phyloP scores from a whole-genome alignment of 1,140 invertebrate species.

The Eriocheir sinensis region DNA sequence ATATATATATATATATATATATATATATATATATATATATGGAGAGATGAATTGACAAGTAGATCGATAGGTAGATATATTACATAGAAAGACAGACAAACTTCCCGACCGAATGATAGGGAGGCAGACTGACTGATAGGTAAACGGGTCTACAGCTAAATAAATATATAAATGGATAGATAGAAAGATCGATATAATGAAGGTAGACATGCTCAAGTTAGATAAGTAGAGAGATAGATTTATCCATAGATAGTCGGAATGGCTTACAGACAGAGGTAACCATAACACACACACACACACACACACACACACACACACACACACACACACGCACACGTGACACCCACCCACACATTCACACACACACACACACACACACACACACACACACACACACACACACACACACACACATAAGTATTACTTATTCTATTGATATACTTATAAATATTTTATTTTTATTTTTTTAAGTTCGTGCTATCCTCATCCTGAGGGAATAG shows the following conservation, averaged over 20 bases:
- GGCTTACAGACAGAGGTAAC: neutral
- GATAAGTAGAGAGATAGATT: neutral
- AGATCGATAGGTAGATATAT: no score
- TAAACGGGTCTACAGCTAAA: no score
- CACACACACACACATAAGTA: no score
- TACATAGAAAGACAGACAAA: no score
- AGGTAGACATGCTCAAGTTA: neutral
- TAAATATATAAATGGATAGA: no score
- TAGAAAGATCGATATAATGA: neutral
- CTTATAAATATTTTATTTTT: neutral
- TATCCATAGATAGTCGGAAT: neutral
- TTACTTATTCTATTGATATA: neutral
- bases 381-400: no score
- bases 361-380: no score
- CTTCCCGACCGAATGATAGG: no score
- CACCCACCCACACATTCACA: no score
- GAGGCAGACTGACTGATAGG: no score
- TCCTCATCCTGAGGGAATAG: neutral
- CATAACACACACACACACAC: no score
- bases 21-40: constrained; percentile 26
- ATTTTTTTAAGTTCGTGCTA: neutral
- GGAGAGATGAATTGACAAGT: no score
- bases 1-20: neutral
- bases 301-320: neutral
- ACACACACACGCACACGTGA: neutral